Evolutionary conservation across 2,888 invertebrate species (phyloP).

Genomic region (Saturnia japonica): DNA sequence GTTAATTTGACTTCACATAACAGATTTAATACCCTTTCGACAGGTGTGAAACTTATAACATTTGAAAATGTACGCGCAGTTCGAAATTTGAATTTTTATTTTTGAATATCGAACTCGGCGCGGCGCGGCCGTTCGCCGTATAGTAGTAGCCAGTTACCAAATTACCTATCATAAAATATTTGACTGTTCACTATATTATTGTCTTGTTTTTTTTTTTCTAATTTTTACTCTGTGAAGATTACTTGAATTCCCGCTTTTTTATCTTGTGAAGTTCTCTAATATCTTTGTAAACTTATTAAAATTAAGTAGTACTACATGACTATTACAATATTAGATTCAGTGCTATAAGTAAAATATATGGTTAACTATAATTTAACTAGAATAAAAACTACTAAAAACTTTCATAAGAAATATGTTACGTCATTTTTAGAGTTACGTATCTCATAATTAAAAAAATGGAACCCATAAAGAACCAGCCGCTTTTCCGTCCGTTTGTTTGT

Average conservation of each 20-base stretch:
- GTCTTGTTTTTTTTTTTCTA: neutral
- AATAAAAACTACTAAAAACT: neutral
- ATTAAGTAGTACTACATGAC: neutral
- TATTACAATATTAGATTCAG: neutral
- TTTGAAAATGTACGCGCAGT: slow-evolving; percentile 60
- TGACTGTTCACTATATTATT: slow-evolving; percentile 21
- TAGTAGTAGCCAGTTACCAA: slow-evolving; percentile 33
- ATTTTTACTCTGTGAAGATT: slow-evolving; percentile 9
- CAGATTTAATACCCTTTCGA: slow-evolving; percentile 36
- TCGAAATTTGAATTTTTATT: slow-evolving; percentile 60
- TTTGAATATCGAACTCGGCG: slow-evolving; percentile 47
- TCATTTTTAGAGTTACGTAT: too few relatives aligned
- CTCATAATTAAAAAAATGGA: neutral
- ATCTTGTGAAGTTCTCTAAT: slow-evolving; percentile 1
- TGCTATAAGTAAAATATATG: neutral
- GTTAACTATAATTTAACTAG: neutral
- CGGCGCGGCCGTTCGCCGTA: slow-evolving; percentile 32
- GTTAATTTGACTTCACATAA: slow-evolving; percentile 25
- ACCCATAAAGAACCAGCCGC: too few relatives aligned
- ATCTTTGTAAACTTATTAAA: slow-evolving; percentile 9
- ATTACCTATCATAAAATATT: slow-evolving; percentile 26
- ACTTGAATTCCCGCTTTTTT: slow-evolving; percentile 4
- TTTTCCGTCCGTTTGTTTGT: too few relatives aligned
- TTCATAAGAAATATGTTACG: neutral
- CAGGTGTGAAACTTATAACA: slow-evolving; percentile 73